These are phyloP conservation scores for Metallyticus violacea DNA, from an alignment of 2,888 invertebrate species.

Conservation along the genomic window DNA sequence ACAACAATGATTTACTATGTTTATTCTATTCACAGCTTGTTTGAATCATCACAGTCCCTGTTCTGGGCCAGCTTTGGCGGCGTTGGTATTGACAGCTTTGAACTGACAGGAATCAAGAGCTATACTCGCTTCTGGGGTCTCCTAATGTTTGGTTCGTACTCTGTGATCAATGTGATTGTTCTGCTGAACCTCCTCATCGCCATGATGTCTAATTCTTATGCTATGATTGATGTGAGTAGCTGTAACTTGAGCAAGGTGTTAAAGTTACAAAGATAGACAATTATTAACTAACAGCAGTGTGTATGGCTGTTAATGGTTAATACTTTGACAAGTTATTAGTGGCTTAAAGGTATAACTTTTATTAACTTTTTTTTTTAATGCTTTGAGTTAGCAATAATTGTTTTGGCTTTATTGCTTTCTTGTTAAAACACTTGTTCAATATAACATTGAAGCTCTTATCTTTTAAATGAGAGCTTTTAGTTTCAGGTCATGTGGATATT, in stretches of 20 bases:
- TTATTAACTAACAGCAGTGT: no score
- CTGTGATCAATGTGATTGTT: constrained; percentile 92
- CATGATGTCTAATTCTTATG: constrained; percentile 97
- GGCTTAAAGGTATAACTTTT: no score
- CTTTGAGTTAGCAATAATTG: no score
- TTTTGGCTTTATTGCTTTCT: no score
- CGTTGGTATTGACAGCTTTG: constrained; percentile 84
- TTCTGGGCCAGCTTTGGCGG: constrained; percentile 97
- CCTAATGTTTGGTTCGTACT: constrained; percentile 94
- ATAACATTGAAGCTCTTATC: no score
- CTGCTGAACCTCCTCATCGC: constrained; percentile 91
- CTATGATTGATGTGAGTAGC: constrained; percentile 81
- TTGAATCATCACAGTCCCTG: constrained; percentile 90
- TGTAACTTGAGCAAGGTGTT: neutral
- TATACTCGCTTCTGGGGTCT: constrained; percentile 94
- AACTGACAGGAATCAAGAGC: constrained; percentile 81
- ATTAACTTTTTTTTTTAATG: no score
- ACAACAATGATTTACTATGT: no score
- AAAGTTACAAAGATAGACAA: neutral
- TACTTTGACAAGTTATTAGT: neutral
- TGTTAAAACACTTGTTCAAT: no score
- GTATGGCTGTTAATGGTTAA: neutral
- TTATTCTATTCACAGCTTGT: constrained; percentile 68
- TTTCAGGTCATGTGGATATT: no score
- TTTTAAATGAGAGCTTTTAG: no score